Percentiles rank a stretch among this genome's conserved stretches.
Conservation (phyloP, 2,888 invertebrate species). For the Arge pagana region DNA sequence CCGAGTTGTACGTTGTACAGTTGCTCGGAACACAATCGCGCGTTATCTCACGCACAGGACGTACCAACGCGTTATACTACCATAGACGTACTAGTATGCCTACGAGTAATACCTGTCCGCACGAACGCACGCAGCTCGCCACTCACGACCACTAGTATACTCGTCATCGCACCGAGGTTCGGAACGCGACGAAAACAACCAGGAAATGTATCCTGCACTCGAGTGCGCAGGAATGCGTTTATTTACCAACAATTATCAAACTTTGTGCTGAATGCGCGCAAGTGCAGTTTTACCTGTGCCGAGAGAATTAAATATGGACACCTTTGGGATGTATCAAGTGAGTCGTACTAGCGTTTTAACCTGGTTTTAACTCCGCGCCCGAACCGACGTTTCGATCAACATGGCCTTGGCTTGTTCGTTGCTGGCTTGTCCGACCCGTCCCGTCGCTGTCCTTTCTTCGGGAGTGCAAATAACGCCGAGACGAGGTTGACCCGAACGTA, state of each 20-base stretch:
- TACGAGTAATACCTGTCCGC: too few species aligned
- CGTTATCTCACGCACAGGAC: too few species aligned
- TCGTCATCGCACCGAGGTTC: background rate
- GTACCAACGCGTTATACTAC: too few species aligned
- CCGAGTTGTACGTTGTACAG: too few species aligned
- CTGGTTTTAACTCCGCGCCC: background rate
- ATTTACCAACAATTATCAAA: slow-evolving; percentile 13
- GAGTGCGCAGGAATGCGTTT: slow-evolving; percentile 10
- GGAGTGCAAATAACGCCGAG: slow-evolving; percentile 22
- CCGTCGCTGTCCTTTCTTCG: slow-evolving; percentile 4
- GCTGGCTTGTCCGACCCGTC: slow-evolving; percentile 47
- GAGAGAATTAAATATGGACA: slow-evolving; percentile 47
- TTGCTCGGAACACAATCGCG: too few species aligned
- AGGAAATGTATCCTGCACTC: slow-evolving; percentile 12
- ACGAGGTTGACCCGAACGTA: slow-evolving; percentile 37
- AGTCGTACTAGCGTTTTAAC: slow-evolving; percentile 36
- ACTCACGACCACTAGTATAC: too few species aligned
- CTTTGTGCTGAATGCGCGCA: background rate
- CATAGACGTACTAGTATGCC: too few species aligned
- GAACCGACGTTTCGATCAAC: slow-evolving; percentile 39
- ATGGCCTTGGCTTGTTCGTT: slow-evolving; percentile 44
- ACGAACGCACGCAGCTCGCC: too few species aligned
- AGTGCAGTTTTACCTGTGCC: background rate
- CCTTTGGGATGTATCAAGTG: slow-evolving; percentile 57
- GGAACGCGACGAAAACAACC: background rate